phyloP scores from a whole-genome alignment of 2,888 invertebrate species.

The Limnephilus marmoratus region DNA sequence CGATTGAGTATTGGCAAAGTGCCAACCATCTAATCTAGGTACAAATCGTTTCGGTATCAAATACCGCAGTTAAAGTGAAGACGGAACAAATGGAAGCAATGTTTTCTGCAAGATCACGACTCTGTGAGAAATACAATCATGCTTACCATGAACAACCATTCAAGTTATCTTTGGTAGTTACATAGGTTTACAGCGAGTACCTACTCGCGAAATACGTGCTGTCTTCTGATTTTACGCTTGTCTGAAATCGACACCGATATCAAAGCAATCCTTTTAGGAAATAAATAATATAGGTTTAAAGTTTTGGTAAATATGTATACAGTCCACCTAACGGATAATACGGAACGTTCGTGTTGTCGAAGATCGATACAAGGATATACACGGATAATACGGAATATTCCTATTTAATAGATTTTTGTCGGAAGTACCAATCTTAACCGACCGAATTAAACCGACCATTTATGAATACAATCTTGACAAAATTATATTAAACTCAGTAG shows the following conservation, averaged over 20 bases:
- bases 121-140: neutral
- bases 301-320: too few relatives aligned
- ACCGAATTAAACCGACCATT: too few relatives aligned
- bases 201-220: neutral
- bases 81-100: constrained; percentile 1
- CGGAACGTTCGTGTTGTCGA: too few relatives aligned
- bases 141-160: neutral
- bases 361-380: too few relatives aligned
- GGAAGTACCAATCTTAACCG: too few relatives aligned
- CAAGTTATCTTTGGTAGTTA: neutral
- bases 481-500: too few relatives aligned
- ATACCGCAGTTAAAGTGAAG: neutral
- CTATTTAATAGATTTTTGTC: too few relatives aligned
- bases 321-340: too few relatives aligned
- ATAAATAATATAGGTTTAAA: neutral
- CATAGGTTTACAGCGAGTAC: neutral
- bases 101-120: constrained; percentile 21
- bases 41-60: neutral
- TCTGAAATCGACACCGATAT: neutral
- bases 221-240: neutral
- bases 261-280: neutral
- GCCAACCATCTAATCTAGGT: neutral
- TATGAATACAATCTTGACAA: too few relatives aligned
- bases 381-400: too few relatives aligned
- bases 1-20: neutral